phyloP scores from a whole-genome alignment of 2,888 invertebrate genomes.

The Metellina segmentata region DNA sequence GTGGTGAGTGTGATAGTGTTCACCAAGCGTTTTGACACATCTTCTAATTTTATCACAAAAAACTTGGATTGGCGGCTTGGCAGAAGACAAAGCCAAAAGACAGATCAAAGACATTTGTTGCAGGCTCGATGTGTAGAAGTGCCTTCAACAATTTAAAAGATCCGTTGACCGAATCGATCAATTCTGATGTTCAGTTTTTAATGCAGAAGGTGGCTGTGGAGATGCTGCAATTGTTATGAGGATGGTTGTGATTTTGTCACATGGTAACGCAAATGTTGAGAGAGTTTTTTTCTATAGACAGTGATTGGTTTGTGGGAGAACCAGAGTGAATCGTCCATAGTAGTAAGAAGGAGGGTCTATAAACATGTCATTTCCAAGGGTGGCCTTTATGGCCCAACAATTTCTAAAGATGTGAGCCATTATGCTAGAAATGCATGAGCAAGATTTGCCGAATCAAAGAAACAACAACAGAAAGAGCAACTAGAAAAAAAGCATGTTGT shows the following conservation, averaged over 20 bases:
- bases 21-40: background rate
- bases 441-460: background rate
- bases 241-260: too few relatives aligned
- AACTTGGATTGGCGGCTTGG: slow-evolving; percentile 12
- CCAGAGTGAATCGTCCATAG: background rate
- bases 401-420: background rate
- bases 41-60: slow-evolving; percentile 3
- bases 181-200: background rate
- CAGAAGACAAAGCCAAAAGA: slow-evolving; percentile 22
- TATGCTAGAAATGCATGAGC: slow-evolving; percentile 6
- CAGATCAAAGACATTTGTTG: background rate
- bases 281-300: slow-evolving; percentile 1
- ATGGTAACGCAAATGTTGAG: too few relatives aligned
- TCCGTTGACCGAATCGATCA: background rate
- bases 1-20: background rate
- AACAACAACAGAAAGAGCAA: background rate
- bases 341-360: slow-evolving; percentile 14
- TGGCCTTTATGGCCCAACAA: background rate
- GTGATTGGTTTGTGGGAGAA: slow-evolving; percentile 20
- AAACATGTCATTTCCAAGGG: background rate
- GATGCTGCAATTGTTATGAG: background rate
- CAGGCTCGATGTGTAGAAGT: background rate
- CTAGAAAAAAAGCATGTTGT: too few relatives aligned
- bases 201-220: too few relatives aligned
- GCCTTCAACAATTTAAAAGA: background rate